Evolutionary conservation across 1,140 invertebrate genomes (phyloP), one percentile per base, ranked within the genome.

Genomic region (Drosophila bifasciata): DNA sequence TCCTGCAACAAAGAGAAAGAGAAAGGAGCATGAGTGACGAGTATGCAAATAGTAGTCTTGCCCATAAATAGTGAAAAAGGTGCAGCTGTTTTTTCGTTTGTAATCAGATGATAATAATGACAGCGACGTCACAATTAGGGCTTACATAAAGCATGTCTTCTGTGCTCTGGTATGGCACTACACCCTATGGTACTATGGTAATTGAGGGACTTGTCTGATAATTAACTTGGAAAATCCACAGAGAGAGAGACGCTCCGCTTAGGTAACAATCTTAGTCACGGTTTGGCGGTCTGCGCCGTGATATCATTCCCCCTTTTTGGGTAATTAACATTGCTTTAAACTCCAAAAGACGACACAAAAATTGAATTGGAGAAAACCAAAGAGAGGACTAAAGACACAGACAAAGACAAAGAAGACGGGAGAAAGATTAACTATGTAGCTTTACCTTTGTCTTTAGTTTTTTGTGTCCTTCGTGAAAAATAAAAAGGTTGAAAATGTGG

Each of bases 251-350:
- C 32, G 32, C 3, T 25, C 23, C 11, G 73, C 83, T 86, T 86
- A 86, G 83, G 83, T 86, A 86, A 86, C 70, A 36, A 58, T 88
- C 71, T 83, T 69, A 88, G 83, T 86, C 83, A 86, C 78, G 83
- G 74, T 86, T 88, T 88, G 59, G 51, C 83, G 76, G 43, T 75
- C 83, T 76, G 62, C 69, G 78, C 53, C 75, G 50, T 51, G 74
- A 86, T 78, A 88, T 86, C 77, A 80, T 58, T 85, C 52, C 60
- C 40, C 57, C 57, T 19, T 60, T 21, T 4, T 44, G 32, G 74
- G 83, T 72, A 86, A 86, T 86, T 86, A 88, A 86, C 83, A 88
- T 78, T 78, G 49, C 74, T 76, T 76, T 45, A 57, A 44, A 64
- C 46, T 50, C 46, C 28, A 62, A 62, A 45, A 66, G 55, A 72